phyloP scores from a whole-genome alignment of 2,113 vertebrate genomes.

The Mastomys natalensis region DNA sequence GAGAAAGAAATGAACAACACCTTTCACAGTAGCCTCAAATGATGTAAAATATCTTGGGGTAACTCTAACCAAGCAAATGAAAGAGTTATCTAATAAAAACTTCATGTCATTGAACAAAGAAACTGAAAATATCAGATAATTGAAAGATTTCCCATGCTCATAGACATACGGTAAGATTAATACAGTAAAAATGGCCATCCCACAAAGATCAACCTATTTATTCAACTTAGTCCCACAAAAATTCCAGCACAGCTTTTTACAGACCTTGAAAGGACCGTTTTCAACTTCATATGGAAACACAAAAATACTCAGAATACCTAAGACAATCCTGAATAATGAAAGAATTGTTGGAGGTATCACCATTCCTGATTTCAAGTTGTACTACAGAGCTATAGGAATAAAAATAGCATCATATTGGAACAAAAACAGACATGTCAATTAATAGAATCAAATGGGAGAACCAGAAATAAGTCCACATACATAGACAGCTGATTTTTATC shows the following conservation, averaged over 20 bases:
- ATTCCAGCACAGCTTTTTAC: not conserved
- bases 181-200: not conserved
- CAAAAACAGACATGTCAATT: not conserved
- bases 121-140: not conserved
- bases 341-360: not conserved
- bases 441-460: not conserved
- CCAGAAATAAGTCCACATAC: not conserved
- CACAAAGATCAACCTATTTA: not conserved
- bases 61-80: not conserved
- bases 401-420: not conserved
- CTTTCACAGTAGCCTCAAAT: not conserved
- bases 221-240: not conserved
- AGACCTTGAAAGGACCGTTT: not conserved
- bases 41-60: not conserved
- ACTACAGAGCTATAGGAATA: not conserved
- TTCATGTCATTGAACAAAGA: not conserved
- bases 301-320: not conserved
- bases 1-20: not conserved
- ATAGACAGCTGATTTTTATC: not conserved
- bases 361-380: not conserved
- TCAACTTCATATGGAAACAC: not conserved
- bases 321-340: not conserved
- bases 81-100: not conserved
- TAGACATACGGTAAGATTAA: not conserved
- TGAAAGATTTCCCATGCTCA: not conserved